Percentiles rank a stretch among this genome's conserved stretches.
These are phyloP conservation scores for Thalassaphorura encarpata DNA, from an alignment of 1,140 invertebrate species.

Conservation along the genomic window DNA sequence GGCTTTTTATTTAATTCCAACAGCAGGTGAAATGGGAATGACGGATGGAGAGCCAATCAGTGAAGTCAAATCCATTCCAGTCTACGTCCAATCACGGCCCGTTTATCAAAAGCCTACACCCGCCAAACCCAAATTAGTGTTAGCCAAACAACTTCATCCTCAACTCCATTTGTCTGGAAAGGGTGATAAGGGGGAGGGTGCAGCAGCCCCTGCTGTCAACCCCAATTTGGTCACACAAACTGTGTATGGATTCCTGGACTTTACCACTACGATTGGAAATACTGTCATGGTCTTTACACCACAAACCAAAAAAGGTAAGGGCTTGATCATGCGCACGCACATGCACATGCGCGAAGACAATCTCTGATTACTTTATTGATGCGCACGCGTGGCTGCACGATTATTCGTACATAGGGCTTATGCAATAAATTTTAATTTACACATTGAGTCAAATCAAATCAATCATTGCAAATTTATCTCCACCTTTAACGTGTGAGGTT, in stretches of 20 bases:
- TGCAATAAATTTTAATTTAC: too few relatives aligned
- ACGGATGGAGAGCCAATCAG: conserved; percentile 7
- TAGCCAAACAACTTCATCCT: conserved; percentile 13
- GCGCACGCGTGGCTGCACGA: too few relatives aligned
- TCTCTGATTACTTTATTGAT: too few relatives aligned
- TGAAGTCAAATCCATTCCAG: conserved; percentile 21
- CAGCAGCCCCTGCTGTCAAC: conserved; percentile 8
- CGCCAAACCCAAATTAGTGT: conserved; percentile 19
- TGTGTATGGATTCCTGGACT: conserved; percentile 80
- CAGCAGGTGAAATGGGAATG: too few relatives aligned
- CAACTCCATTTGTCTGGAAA: not conserved
- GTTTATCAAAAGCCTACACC: conserved; percentile 29
- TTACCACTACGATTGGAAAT: conserved; percentile 77
- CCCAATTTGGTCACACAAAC: conserved; percentile 52
- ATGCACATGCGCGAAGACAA: too few relatives aligned
- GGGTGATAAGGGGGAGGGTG: not conserved
- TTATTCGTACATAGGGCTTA: too few relatives aligned
- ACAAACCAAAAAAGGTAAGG: conserved; percentile 38
- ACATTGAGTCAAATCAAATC: too few relatives aligned
- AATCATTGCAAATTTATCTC: too few relatives aligned
- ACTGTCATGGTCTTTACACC: conserved; percentile 84
- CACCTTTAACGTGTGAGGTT: too few relatives aligned
- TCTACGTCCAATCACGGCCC: conserved; percentile 25
- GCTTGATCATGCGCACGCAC: too few relatives aligned
- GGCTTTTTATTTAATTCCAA: too few relatives aligned